A percentile compares a stretch with the other conserved stretches of the same genome.
These are phyloP conservation scores for Zoanthus solanderi DNA, from an alignment of 92 coral and sea anemone species.

Conservation along the genomic window DNA sequence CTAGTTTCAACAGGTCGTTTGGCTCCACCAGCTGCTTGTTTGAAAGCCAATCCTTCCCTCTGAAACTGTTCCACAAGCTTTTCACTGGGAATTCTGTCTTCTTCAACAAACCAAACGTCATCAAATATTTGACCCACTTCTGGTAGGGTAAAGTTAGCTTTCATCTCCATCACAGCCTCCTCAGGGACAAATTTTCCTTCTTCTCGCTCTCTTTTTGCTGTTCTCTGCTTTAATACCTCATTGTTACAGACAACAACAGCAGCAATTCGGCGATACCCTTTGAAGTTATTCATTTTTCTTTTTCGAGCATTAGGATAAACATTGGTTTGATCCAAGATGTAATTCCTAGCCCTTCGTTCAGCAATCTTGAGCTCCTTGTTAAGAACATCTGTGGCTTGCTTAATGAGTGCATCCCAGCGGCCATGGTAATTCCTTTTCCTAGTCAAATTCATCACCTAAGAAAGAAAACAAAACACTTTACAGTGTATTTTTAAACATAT, in stretches of 20 bases:
- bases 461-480: not conserved
- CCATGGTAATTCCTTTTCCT: conserved; percentile 95
- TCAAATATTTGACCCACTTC: conserved; percentile 86
- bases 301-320: conserved; percentile 94
- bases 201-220: conserved; percentile 71
- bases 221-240: conserved; percentile 79
- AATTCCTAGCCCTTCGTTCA: conserved; percentile 85
- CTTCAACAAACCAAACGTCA: conserved; percentile 96
- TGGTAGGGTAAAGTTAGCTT: conserved; percentile 90
- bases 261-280: conserved; percentile 76
- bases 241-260: conserved; percentile 87
- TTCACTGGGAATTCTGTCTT: conserved; percentile 67
- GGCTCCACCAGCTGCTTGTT: conserved; percentile 47
- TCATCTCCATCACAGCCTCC: conserved; percentile 94
- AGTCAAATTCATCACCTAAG: conserved; percentile 80
- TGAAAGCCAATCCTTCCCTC: conserved; percentile 77
- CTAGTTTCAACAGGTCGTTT: conserved; percentile 46
- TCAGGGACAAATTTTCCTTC: conserved; percentile 96
- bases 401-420: conserved; percentile 98
- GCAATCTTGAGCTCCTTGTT: conserved; percentile 91
- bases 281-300: conserved; percentile 87
- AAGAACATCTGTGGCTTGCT: conserved; percentile 87
- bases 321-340: conserved; percentile 97
- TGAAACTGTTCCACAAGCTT: conserved; percentile 79
- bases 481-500: too few relatives aligned